Evolutionary conservation across 2,113 vertebrate genomes (phyloP).

Genomic region (Microcebus griseorufus): DNA sequence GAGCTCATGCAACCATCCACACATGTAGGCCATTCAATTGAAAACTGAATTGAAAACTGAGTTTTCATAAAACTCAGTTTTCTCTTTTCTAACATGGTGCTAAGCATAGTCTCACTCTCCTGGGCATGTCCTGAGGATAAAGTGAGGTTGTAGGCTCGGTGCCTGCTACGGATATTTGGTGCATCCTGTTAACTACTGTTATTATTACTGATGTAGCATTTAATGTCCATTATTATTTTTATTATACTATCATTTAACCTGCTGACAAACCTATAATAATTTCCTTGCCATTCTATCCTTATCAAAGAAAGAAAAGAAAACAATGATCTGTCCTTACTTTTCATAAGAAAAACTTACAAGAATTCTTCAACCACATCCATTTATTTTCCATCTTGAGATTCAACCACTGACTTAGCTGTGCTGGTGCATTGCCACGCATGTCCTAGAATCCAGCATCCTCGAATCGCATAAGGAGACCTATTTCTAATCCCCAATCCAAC

Average conservation of each 20-base stretch:
- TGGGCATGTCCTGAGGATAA: background rate
- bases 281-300: background rate
- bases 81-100: background rate
- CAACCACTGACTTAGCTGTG: background rate
- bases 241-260: background rate
- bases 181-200: background rate
- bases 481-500: background rate
- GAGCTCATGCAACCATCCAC: background rate
- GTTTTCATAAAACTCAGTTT: background rate
- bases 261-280: background rate
- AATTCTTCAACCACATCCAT: background rate
- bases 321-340: background rate
- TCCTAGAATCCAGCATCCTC: background rate
- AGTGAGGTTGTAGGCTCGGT: background rate
- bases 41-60: background rate
- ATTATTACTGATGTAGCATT: background rate
- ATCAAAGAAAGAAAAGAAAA: background rate
- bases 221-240: background rate
- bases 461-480: background rate
- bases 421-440: too few relatives aligned
- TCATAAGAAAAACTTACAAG: background rate
- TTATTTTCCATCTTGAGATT: constrained; percentile 7
- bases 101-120: background rate
- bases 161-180: too few relatives aligned
- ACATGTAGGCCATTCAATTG: background rate